A percentile compares a stretch with the other conserved stretches of the same genome.
These are phyloP conservation scores for Sebastes matsubarae DNA, from an alignment of 2,797 vertebrate species.

Conservation along the genomic window DNA sequence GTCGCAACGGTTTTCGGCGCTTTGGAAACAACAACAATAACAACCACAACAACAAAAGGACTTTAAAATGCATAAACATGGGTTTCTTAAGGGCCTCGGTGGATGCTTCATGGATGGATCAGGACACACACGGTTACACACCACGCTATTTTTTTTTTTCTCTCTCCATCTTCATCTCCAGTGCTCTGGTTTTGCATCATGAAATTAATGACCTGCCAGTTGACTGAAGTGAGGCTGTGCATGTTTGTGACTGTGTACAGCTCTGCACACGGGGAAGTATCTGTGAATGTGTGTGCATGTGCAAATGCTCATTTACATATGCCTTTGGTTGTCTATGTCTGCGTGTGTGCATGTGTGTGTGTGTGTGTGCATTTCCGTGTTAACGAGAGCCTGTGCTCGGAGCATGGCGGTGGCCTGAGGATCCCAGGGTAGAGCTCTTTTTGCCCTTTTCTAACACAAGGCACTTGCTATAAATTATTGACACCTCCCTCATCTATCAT, in stretches of 20 bases:
- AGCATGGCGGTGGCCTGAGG: slow-evolving; percentile 67
- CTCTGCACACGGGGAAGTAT: slow-evolving; percentile 36
- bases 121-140: slow-evolving; percentile 62
- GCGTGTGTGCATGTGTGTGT: slow-evolving; percentile 10
- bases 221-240: slow-evolving; percentile 68
- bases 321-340: slow-evolving; percentile 54
- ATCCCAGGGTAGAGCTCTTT: slow-evolving; percentile 62
- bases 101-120: slow-evolving; percentile 59
- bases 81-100: slow-evolving; percentile 63
- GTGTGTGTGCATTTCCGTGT: slow-evolving; percentile 17
- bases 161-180: slow-evolving; percentile 56
- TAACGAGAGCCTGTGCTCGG: slow-evolving; percentile 61
- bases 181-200: slow-evolving; percentile 73
- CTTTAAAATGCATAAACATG: slow-evolving; percentile 73
- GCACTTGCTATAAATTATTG: slow-evolving; percentile 86
- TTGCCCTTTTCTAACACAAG: slow-evolving; percentile 78
- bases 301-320: slow-evolving; percentile 69
- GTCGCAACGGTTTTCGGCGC: slow-evolving; percentile 42
- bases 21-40: slow-evolving; percentile 74
- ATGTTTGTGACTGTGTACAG: slow-evolving; percentile 50
- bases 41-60: slow-evolving; percentile 76
- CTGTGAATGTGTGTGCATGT: slow-evolving; percentile 27
- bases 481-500: slow-evolving; percentile 63
- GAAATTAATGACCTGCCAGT: slow-evolving; percentile 86
- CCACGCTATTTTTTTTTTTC: slow-evolving; percentile 42